Conservation (phyloP, 2,888 invertebrate genomes). For the Scaptomyza reducta region DNA sequence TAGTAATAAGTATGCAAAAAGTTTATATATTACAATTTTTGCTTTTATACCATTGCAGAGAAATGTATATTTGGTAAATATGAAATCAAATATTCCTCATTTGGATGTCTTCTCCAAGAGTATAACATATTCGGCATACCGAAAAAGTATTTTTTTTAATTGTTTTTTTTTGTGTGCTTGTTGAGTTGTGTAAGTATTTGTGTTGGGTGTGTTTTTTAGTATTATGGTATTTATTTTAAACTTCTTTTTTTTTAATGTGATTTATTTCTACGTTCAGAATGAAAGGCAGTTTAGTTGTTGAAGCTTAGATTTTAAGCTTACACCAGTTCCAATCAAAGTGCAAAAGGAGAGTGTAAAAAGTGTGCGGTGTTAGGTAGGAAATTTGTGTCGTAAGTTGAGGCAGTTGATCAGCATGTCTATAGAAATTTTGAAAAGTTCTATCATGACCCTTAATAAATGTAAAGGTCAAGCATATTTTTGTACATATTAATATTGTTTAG, state of each 20-base stretch:
- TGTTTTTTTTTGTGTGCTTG: slow-evolving; percentile 19
- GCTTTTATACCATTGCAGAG: slow-evolving; percentile 35
- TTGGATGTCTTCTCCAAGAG: slow-evolving; percentile 8
- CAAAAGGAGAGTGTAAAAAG: slow-evolving; percentile 38
- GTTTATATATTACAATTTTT: slow-evolving; percentile 9
- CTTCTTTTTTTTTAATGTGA: slow-evolving; percentile 11
- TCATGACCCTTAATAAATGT: neutral
- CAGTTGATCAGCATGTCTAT: slow-evolving; percentile 11
- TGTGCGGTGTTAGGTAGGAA: slow-evolving; percentile 30
- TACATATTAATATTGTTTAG: slow-evolving; percentile 9
- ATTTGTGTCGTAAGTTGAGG: slow-evolving; percentile 26
- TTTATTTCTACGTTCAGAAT: slow-evolving; percentile 46
- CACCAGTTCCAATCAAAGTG: slow-evolving; percentile 47
- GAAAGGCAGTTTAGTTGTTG: slow-evolving; percentile 27
- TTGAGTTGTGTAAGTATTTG: slow-evolving; percentile 12
- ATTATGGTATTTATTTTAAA: slow-evolving; percentile 23
- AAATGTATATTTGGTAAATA: neutral
- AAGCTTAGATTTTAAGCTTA: slow-evolving; percentile 10
- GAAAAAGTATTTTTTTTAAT: slow-evolving; percentile 4
- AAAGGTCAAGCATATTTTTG: neutral
- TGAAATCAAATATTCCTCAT: neutral
- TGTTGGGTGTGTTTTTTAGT: slow-evolving; percentile 19
- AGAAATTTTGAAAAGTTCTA: slow-evolving; percentile 1
- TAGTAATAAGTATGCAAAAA: slow-evolving; percentile 10
- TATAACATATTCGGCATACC: slow-evolving; percentile 20